Base-by-base conservation (phyloP, 2,797 vertebrate genomes). In the Tokudaia tokunoshimensis region DNA sequence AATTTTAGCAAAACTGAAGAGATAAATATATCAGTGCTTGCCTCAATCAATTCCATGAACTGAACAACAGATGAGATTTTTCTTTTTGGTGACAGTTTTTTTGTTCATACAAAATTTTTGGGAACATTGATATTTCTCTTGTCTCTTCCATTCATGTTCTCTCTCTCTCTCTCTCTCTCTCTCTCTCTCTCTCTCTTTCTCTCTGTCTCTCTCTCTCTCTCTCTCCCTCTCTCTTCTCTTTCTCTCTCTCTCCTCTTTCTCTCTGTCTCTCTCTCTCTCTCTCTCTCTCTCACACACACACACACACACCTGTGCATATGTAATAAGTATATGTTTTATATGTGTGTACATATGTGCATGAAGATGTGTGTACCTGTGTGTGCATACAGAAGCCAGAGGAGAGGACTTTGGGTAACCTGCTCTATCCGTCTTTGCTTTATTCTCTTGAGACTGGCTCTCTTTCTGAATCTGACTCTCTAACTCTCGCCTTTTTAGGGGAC, bases 11-110 rank as follows among this genome's bases (percentile, higher is more conserved):
- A 94, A 93, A 95, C 17, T 20, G 89, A 95, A 91, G 57, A 95
- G 89, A 94, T 9, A 59, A 90, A 94, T 89, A 92, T 91, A 87
- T 94, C 88, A 88, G 88, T 92, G 91, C n/a, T 29, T 92, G 85
- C 96, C 94, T 98, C 91, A 89, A 95, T 96, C 86, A 96, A 84
- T 89, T 94, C 87, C 65, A 87, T 91, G 67, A 96, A 78, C 85
- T 89, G 55, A 92, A 91, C 75, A 95, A 96, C 15, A 92, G 75
- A 94, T 80, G 83, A 95, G 41, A 94, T 44, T 84, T 94, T 50
- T 92, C 55, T 86, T 47, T 92, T 89, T n/a, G 6, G 52, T 92
- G 37, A 50, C 59, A 67, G 65, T 81, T 94, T 83, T 57, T 50
- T 34, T 70, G 44, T 67, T 37, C 24, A 26, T 59, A 63, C 0